Conservation (phyloP, 2,797 vertebrate genomes). For the Sebastes itinus region DNA sequence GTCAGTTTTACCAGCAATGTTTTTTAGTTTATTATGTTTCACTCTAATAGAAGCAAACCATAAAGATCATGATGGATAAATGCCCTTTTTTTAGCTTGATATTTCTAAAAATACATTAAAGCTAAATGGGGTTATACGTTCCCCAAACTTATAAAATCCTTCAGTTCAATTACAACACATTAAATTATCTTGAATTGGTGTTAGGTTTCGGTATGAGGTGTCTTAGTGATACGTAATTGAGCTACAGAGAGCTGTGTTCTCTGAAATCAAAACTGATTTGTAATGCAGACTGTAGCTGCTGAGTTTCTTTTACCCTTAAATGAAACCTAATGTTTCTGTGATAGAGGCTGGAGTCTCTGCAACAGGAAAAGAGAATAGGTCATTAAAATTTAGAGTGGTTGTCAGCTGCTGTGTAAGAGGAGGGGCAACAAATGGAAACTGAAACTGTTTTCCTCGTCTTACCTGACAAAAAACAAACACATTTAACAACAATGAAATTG, state of each 20-base stretch:
- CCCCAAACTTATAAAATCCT: background rate
- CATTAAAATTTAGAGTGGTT: slow-evolving; percentile 7
- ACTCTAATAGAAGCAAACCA: background rate
- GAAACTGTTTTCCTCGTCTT: background rate
- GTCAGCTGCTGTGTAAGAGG: background rate
- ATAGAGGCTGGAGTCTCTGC: background rate
- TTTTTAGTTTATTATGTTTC: background rate
- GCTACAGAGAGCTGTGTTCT: background rate
- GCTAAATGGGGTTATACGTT: background rate
- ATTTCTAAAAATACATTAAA: background rate
- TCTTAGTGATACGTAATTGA: background rate
- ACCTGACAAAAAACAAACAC: background rate
- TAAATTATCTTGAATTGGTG: background rate
- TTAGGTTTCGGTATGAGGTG: background rate
- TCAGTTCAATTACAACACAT: background rate
- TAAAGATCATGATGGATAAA: background rate
- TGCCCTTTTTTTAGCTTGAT: background rate
- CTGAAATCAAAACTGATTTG: slow-evolving; percentile 4
- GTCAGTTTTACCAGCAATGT: background rate
- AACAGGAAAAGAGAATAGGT: slow-evolving; percentile 3
- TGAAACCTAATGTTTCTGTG: slow-evolving; percentile 45
- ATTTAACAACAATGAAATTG: background rate
- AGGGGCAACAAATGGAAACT: background rate
- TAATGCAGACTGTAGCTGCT: background rate
- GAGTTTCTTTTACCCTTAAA: slow-evolving; percentile 60